These are phyloP conservation scores for Zootoca vivipara DNA, from an alignment of 2,113 vertebrate species.

Conservation along the genomic window DNA sequence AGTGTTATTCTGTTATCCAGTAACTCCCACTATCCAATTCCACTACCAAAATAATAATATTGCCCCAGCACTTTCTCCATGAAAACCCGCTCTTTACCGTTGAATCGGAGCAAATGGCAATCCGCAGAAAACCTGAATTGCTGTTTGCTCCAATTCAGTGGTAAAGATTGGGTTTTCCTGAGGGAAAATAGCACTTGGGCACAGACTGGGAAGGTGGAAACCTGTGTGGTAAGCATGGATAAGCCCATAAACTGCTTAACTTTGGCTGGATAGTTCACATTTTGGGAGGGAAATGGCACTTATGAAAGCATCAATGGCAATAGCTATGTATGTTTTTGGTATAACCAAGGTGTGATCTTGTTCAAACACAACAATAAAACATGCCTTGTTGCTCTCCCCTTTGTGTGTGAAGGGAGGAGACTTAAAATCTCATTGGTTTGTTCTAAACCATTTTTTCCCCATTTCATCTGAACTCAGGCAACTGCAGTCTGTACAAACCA, in stretches of 20 bases:
- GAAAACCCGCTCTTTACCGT: too few species aligned
- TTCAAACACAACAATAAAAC: background rate
- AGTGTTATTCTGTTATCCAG: background rate
- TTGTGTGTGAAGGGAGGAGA: background rate
- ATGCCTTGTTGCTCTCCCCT: background rate
- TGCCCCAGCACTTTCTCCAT: too few species aligned
- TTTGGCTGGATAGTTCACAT: background rate
- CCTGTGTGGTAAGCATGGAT: too few species aligned
- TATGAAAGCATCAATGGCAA: conserved; percentile 45
- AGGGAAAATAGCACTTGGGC: too few species aligned
- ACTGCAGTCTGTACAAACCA: background rate
- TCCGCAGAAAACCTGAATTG: too few species aligned
- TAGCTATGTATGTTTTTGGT: conserved; percentile 50
- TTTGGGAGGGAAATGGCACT: conserved; percentile 16
- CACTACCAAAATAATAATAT: background rate
- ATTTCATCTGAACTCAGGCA: background rate
- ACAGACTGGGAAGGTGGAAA: too few species aligned
- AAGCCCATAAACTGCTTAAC: background rate
- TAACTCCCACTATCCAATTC: background rate
- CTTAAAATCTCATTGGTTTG: background rate
- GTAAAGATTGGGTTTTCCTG: too few species aligned
- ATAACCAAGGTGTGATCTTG: conserved; percentile 42
- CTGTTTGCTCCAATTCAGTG: too few species aligned
- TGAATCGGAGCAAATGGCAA: too few species aligned
- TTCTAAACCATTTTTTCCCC: background rate